Evolutionary conservation across 1,140 invertebrate species (phyloP).

Genomic region (Euwallacea similis): DNA sequence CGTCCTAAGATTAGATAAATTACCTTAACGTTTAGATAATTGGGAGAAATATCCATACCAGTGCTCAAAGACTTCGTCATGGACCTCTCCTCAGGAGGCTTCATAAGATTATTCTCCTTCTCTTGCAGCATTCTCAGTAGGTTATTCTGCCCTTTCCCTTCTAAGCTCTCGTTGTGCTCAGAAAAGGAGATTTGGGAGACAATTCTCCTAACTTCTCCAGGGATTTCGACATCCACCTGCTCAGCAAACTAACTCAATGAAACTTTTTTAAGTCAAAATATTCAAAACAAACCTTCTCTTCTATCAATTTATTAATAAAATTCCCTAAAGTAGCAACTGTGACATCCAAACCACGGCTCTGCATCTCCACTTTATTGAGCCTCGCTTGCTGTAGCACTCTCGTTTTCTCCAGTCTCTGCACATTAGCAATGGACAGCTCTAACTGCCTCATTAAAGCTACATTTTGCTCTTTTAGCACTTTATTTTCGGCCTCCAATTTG

Average conservation of each 20-base stretch:
- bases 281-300: constrained; percentile 50
- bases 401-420: constrained; percentile 64
- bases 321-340: constrained; percentile 64
- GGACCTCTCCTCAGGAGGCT: constrained; percentile 33
- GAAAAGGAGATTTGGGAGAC: constrained; percentile 56
- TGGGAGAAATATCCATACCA: constrained; percentile 23
- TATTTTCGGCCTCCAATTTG: constrained; percentile 60
- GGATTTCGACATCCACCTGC: constrained; percentile 62
- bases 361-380: constrained; percentile 63
- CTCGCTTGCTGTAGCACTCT: constrained; percentile 61
- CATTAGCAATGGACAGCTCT: constrained; percentile 64
- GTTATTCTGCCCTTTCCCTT: constrained; percentile 41
- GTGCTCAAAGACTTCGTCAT: constrained; percentile 50
- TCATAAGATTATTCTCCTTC: constrained; percentile 26
- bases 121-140: constrained; percentile 43
- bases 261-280: background rate
- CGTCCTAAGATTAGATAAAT: constrained; percentile 30
- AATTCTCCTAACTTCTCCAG: constrained; percentile 67
- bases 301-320: constrained; percentile 64
- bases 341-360: constrained; percentile 66
- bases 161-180: constrained; percentile 38
- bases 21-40: background rate
- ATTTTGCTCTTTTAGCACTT: constrained; percentile 62
- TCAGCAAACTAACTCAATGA: background rate
- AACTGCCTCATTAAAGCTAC: constrained; percentile 63